Evolutionary conservation across 2,888 invertebrate genomes (phyloP), one percentile per base, ranked within the genome.

Genomic region (Heliothis peltigera): DNA sequence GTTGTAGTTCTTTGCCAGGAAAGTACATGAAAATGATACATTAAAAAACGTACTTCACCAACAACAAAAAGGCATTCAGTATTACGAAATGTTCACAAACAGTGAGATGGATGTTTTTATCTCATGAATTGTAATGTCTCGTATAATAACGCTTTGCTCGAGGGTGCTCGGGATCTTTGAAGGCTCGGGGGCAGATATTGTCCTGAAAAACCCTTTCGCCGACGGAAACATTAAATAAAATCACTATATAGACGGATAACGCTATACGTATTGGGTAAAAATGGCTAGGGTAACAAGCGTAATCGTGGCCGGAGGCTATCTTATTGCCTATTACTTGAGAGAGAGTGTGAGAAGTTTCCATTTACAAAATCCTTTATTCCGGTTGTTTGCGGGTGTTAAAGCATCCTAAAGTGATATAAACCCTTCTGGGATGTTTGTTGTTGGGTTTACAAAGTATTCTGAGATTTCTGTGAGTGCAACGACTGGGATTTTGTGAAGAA

Each of bases 191-290:
- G 68, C 67, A 70, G 71, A 76, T 73, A 76, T 80, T 77, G 81
- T 72, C 77, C 64, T 75, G 68, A 63, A 81, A 64, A 82, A 75
- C 80, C 83, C 79, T 81, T 84, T 79, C 43, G 49, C 70, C 60
- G 71, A 70, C 77, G 81, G 84, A 85, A 83, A 82, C 84, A 87
- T 88, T 85, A 83, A 83, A 86, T 84, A 82, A 83, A 86, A 79
- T 75, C 75, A 66, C 63, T 74, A 54, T 64, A 73, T 61, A 64
- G 57, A 59, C 60, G 63, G 80, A 83, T 84, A 86, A 85, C 72
- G 59, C 59, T 62, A 6, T 60, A 70, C 43, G 49, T 77, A 69
- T 76, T 68, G 73, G 70, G 77, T 73, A 75, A 73, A 80, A 77
- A 80, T 75, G 78, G 64, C 47, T 54, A 55, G 67, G 74, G 70